Evolutionary conservation across 2,888 invertebrate genomes (phyloP), one percentile per base, ranked within the genome.

Genomic region (Drosophila rellima): DNA sequence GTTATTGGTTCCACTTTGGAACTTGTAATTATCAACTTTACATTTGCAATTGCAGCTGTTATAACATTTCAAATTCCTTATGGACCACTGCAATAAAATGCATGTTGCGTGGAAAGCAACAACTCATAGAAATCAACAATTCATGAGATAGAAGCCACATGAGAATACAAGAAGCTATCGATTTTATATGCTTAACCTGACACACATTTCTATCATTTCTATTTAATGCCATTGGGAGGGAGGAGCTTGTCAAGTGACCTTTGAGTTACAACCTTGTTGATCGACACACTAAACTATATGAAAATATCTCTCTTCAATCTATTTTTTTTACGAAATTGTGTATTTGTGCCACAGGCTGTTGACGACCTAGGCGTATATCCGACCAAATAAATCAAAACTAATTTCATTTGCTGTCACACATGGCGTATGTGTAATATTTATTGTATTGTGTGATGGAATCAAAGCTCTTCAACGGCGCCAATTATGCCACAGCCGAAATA

Each of bases 321-420:
- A 47, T 29, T 15, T 45, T 29, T 4, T 39, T 44, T n/a, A 45
- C 18, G 33, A 17, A 54, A 31, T 29, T 15, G 33, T 40, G 40
- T 40, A 18, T 17, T 26, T 33, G 63, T 40, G n/a, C 31, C 33
- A n/a, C 78, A 40, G 64, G 69, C 63, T 66, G 68, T 74, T 75
- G 74, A 68, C 59, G 59, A 72, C 40, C 42, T 55, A 52, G 64
- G 56, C 48, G 66, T 47, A 47, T 42, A 60, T 37, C 50, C 47
- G 63, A 44, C 64, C 59, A 73, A 72, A 82, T 85, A 75, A 76
- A 81, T 86, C 83, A 76, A 67, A 86, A 70, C 70, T 56, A 73
- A 78, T 69, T 74, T 68, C 67, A 71, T 71, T 78, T 69, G 65
- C 65, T 68, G 79, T 54, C 82, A 65, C 82, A 80, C 71, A 72